These are phyloP conservation scores for Aplysina aerophoba DNA, from an alignment of 37 sponge, comb jelly and placozoan genomes.

Conservation along the genomic window DNA sequence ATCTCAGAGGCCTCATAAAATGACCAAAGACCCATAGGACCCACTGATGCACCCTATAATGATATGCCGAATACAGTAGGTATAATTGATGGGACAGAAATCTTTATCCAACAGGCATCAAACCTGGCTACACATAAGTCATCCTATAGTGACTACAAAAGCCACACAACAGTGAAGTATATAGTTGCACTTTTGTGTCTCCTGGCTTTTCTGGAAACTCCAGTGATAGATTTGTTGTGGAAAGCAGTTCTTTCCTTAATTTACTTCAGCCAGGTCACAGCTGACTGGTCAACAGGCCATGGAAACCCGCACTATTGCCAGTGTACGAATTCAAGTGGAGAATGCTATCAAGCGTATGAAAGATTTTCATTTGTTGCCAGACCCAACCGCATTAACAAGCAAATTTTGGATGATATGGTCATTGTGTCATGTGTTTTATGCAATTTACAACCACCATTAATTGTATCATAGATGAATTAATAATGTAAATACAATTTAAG, in stretches of 20 bases:
- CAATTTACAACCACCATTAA: slow-evolving; percentile 40
- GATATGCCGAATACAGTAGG: slow-evolving; percentile 17
- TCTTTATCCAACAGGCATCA: not conserved
- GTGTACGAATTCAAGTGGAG: slow-evolving; percentile 32
- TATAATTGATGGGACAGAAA: slow-evolving; percentile 22
- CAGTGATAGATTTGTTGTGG: slow-evolving; percentile 16
- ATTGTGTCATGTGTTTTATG: slow-evolving; percentile 40
- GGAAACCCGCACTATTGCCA: slow-evolving; percentile 6
- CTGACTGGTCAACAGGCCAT: not conserved
- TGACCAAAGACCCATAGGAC: slow-evolving; percentile 31
- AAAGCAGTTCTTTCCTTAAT: not conserved
- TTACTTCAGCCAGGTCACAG: not conserved
- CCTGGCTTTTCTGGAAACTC: slow-evolving; percentile 6
- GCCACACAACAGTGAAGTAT: slow-evolving; percentile 42
- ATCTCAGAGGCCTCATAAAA: slow-evolving; percentile 21
- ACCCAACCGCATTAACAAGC: slow-evolving; percentile 26
- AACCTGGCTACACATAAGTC: slow-evolving; percentile 3
- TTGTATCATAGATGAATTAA: too few relatives aligned
- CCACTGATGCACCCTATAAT: not conserved
- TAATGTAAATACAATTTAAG: too few relatives aligned
- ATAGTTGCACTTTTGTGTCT: slow-evolving; percentile 27
- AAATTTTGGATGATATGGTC: slow-evolving; percentile 46
- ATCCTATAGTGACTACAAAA: slow-evolving; percentile 35
- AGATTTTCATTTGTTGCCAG: slow-evolving; percentile 32
- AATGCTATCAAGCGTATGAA: slow-evolving; percentile 35